These are phyloP conservation scores for Hartigia nigra DNA, from an alignment of 2,888 invertebrate species.

Conservation along the genomic window DNA sequence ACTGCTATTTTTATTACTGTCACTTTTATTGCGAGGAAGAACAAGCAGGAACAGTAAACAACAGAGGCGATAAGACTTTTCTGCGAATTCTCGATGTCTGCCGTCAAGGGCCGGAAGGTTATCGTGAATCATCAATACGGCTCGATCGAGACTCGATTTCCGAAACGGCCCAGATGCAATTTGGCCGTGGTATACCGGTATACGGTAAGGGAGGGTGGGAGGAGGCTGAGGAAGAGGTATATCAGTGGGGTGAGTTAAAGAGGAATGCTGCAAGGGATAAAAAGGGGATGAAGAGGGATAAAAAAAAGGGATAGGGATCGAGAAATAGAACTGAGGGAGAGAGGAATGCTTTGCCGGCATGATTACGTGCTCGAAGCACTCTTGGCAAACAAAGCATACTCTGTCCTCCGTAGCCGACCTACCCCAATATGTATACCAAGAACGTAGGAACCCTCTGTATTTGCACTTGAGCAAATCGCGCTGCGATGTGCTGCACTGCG, in stretches of 20 bases:
- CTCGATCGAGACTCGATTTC: constrained; percentile 4
- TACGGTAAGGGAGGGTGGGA: neutral
- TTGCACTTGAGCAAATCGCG: constrained; percentile 5
- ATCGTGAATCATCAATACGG: constrained; percentile 3
- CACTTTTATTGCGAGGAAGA: neutral
- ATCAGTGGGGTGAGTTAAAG: neutral
- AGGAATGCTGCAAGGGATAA: neutral
- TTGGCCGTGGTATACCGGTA: neutral
- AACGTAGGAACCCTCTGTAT: constrained; percentile 7
- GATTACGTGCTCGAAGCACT: constrained; percentile 56
- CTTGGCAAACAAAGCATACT: constrained; percentile 56
- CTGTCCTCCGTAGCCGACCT: constrained; percentile 55
- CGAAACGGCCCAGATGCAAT: neutral
- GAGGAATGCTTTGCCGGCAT: constrained; percentile 32
- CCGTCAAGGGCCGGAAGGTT: constrained; percentile 1
- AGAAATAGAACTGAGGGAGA: constrained; percentile 17
- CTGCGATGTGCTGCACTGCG: neutral
- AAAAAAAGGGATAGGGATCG: constrained; percentile 9
- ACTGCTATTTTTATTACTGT: neutral
- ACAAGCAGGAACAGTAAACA: neutral
- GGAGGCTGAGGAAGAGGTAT: neutral
- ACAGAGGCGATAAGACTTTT: neutral
- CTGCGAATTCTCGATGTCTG: neutral
- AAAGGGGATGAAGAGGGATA: neutral
- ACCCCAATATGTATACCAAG: constrained; percentile 42